phyloP scores from a whole-genome alignment of 2,888 invertebrate genomes.

The Hedya salicella region DNA sequence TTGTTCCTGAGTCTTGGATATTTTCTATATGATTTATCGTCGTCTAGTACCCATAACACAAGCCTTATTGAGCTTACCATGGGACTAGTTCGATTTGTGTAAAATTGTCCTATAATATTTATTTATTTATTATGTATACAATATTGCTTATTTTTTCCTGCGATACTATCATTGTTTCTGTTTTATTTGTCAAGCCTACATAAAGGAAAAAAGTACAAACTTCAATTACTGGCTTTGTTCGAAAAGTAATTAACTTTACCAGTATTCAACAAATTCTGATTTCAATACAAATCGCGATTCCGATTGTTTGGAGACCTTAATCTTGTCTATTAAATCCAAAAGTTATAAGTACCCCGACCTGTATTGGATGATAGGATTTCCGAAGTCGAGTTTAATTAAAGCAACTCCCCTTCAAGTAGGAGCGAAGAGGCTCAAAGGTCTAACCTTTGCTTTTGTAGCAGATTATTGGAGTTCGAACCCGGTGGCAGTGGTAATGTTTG shows the following conservation, averaged over 20 bases:
- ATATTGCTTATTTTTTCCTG: no score
- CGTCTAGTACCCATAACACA: no score
- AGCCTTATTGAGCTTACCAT: no score
- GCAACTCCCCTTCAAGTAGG: slow-evolving; percentile 16
- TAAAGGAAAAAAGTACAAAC: no score
- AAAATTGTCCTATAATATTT: no score
- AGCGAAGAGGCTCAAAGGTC: not conserved
- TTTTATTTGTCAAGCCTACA: no score
- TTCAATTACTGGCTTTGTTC: no score
- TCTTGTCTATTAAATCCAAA: slow-evolving; percentile 22
- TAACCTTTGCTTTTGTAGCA: not conserved
- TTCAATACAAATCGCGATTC: not conserved
- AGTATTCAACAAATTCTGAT: not conserved
- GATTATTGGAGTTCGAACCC: not conserved
- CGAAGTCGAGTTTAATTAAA: slow-evolving; percentile 31
- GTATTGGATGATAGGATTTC: slow-evolving; percentile 32
- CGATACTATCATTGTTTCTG: no score
- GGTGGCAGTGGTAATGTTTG: not conserved
- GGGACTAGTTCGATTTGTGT: no score
- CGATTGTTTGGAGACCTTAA: slow-evolving; percentile 12
- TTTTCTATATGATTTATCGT: no score
- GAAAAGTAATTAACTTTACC: not conserved
- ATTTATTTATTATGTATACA: no score
- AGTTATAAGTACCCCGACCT: slow-evolving; percentile 16
- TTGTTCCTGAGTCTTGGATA: no score